phyloP scores from a whole-genome alignment of 2,888 invertebrate species.

The Sympetrum striolatum region DNA sequence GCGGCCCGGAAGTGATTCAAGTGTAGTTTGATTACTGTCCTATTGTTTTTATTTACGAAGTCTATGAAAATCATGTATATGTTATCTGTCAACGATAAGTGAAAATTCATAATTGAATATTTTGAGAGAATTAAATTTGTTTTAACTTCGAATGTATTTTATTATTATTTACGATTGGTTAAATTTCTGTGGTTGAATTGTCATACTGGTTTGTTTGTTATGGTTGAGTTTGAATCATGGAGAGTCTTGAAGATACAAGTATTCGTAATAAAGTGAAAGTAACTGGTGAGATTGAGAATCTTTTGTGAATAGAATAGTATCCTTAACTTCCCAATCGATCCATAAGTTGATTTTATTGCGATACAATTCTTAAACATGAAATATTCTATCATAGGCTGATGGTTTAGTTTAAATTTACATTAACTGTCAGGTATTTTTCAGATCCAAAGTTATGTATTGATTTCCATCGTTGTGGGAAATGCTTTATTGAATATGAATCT shows the following conservation, averaged over 20 bases:
- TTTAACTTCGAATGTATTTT: no score
- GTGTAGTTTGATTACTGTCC: no score
- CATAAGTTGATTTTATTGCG: no score
- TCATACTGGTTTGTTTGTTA: neutral
- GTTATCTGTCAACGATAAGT: no score
- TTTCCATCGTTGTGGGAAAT: slow-evolving; percentile 44
- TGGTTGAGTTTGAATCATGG: neutral
- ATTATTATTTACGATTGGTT: no score
- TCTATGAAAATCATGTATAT: no score
- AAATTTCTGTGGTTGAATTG: no score
- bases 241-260: neutral
- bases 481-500: slow-evolving; percentile 16
- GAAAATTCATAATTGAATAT: no score
- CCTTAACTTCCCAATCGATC: neutral
- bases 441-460: slow-evolving; percentile 4
- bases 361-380: no score
- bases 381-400: no score
- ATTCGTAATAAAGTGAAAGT: neutral
- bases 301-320: neutral
- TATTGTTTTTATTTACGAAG: no score
- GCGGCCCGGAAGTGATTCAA: neutral
- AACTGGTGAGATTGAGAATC: neutral
- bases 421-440: neutral
- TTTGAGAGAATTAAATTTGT: no score
- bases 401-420: neutral